These are phyloP conservation scores for Beaufortia kweichowensis DNA, from an alignment of 2,113 vertebrate genomes.

Conservation along the genomic window DNA sequence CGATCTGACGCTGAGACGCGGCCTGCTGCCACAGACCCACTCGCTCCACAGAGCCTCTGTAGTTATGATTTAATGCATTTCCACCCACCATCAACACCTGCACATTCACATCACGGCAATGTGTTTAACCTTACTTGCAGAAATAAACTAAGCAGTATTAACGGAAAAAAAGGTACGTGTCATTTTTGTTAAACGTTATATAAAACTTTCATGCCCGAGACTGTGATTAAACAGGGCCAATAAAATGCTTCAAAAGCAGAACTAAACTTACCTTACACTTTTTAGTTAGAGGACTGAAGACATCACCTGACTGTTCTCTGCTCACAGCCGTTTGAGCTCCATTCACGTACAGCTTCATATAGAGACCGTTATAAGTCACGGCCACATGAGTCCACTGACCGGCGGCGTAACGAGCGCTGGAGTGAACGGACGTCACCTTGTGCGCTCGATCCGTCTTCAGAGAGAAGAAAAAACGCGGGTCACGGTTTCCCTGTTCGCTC, in stretches of 20 bases:
- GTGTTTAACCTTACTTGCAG: neutral
- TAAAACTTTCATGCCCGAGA: no score
- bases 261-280: slow-evolving; percentile 82
- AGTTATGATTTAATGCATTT: slow-evolving; percentile 90
- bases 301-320: slow-evolving; percentile 88
- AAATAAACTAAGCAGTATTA: no score
- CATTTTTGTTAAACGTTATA: no score
- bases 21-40: slow-evolving; percentile 89
- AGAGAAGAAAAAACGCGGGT: slow-evolving; percentile 98
- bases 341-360: slow-evolving; percentile 94
- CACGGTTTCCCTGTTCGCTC: slow-evolving; percentile 90
- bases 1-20: slow-evolving; percentile 86
- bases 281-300: slow-evolving; percentile 92
- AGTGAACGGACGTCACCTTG: slow-evolving; percentile 87
- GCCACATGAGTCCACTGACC: slow-evolving; percentile 92
- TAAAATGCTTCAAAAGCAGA: neutral
- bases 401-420: slow-evolving; percentile 86
- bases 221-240: no score
- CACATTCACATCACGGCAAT: slow-evolving; percentile 38
- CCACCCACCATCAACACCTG: slow-evolving; percentile 91
- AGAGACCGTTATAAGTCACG: slow-evolving; percentile 86
- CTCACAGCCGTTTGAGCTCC: slow-evolving; percentile 93
- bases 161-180: no score
- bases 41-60: slow-evolving; percentile 86
- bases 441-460: slow-evolving; percentile 97